Evolutionary conservation across 2,113 vertebrate species (phyloP).

Genomic region (Motacilla tschutschensis): DNA sequence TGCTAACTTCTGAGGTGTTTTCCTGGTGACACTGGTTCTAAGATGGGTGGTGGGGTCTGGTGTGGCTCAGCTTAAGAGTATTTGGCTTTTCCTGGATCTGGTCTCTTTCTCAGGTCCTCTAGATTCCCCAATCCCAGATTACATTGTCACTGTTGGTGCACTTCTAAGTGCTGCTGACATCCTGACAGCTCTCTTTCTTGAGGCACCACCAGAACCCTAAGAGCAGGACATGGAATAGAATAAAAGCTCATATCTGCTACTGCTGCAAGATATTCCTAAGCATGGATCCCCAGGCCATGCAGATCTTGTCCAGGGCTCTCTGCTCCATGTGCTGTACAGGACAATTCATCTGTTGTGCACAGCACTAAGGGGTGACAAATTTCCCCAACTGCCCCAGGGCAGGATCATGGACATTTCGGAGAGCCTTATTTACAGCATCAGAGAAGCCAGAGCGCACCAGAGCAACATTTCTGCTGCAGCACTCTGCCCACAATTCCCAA

Average conservation of each 20-base stretch:
- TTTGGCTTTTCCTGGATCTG: not conserved
- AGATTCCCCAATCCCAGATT: not conserved
- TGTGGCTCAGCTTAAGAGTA: not conserved
- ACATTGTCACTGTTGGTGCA: not conserved
- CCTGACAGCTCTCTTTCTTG: not conserved
- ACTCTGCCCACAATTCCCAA: not conserved
- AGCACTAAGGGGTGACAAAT: not conserved
- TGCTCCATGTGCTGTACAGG: not conserved
- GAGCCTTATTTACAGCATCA: not conserved
- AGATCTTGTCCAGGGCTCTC: not conserved
- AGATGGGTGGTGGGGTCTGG: not conserved
- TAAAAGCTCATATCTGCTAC: not conserved
- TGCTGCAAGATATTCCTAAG: not conserved
- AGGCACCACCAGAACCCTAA: not conserved
- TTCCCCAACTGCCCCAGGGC: not conserved
- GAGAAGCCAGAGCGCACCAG: not conserved
- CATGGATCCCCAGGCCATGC: fast-evolving
- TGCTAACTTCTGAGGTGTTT: not conserved
- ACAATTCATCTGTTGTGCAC: not conserved
- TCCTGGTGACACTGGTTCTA: not conserved
- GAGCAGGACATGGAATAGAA: not conserved
- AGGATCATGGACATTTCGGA: not conserved
- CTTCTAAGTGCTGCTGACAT: not conserved
- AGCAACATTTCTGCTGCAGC: not conserved
- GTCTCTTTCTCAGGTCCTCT: not conserved